phyloP scores from a whole-genome alignment of 1,140 invertebrate species.

The Zaprionus taronus region DNA sequence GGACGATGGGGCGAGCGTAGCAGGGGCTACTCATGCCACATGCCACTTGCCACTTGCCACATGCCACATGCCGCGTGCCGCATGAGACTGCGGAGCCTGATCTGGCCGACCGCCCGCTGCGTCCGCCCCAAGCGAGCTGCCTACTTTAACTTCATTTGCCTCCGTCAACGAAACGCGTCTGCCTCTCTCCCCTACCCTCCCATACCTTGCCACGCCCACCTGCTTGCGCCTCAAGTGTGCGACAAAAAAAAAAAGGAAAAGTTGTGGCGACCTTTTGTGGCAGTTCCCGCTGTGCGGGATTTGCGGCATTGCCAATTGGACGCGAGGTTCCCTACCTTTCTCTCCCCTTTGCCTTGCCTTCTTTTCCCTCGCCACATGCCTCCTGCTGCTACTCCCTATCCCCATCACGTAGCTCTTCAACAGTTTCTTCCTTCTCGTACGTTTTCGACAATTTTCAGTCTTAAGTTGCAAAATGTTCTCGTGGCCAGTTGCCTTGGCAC shows the following conservation, averaged over 20 bases:
- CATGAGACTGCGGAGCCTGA: neutral
- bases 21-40: conserved; percentile 1
- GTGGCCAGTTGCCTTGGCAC: neutral
- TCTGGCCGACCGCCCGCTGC: neutral
- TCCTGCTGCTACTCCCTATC: too few species aligned
- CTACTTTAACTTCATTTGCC: conserved; percentile 11
- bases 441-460: conserved; percentile 15
- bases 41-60: conserved; percentile 25
- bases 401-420: neutral
- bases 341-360: neutral
- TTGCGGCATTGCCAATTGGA: conserved; percentile 24
- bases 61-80: conserved; percentile 29
- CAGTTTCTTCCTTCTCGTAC: neutral
- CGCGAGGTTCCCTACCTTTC: neutral
- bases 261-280: neutral
- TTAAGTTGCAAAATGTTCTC: conserved; percentile 3
- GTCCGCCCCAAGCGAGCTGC: neutral
- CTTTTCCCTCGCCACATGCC: neutral
- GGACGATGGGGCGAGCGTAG: too few species aligned
- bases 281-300: conserved; percentile 7
- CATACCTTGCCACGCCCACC: neutral
- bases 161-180: neutral
- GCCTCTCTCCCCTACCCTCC: neutral
- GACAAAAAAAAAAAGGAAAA: neutral
- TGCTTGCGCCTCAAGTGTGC: conserved; percentile 10